Evolutionary conservation across 2,113 vertebrate genomes (phyloP).

Genomic region (Sylvietta virens): DNA sequence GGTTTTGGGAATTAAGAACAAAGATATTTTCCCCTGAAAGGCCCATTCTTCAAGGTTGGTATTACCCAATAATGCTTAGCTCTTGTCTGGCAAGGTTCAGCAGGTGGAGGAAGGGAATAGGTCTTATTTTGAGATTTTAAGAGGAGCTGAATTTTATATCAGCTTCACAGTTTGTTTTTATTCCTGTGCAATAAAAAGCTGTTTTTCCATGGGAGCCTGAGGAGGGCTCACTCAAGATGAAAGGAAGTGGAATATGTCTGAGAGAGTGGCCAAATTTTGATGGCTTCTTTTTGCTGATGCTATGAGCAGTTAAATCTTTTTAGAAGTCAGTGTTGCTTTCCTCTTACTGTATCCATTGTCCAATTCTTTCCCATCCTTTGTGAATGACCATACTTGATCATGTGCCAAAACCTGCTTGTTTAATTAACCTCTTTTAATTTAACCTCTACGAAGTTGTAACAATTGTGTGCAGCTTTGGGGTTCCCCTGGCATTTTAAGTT

Average conservation of each 20-base stretch:
- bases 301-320: neutral
- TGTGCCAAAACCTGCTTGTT: neutral
- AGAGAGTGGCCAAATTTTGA: neutral
- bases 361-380: neutral
- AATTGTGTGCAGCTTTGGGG: neutral
- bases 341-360: neutral
- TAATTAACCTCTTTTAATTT: neutral
- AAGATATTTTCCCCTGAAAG: neutral
- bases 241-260: slow-evolving; percentile 27
- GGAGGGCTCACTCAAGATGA: neutral
- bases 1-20: neutral
- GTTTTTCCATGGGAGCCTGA: slow-evolving; percentile 12
- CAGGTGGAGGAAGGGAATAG: neutral
- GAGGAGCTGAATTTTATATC: slow-evolving; percentile 14
- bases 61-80: neutral
- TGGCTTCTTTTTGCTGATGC: neutral
- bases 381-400: neutral
- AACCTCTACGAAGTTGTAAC: neutral
- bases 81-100: neutral
- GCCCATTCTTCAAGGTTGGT: neutral
- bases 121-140: neutral
- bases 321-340: neutral
- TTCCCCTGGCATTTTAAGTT: neutral
- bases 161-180: slow-evolving; percentile 13
- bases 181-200: neutral